Percentiles rank a stretch among this genome's conserved stretches.
Conservation (phyloP, 1,140 invertebrate genomes). For the Scaptomyza pallida region DNA sequence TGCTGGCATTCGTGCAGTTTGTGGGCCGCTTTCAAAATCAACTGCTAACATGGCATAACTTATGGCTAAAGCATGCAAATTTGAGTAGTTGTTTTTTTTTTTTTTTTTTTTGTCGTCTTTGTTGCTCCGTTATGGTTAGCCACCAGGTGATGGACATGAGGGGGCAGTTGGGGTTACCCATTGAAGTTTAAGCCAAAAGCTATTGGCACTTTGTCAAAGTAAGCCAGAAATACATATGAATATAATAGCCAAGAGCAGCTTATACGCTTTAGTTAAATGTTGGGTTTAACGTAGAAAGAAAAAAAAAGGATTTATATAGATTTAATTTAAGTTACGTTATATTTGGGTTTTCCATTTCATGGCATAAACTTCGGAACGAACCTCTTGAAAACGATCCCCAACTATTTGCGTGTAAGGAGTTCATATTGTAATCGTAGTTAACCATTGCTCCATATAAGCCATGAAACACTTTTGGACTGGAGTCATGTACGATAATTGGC, state of each 20-base stretch:
- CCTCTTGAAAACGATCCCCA: not conserved
- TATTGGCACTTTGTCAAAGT: conserved; percentile 77
- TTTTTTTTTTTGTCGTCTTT: conserved; percentile 24
- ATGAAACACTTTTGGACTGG: conserved; percentile 8
- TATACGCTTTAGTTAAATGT: conserved; percentile 19
- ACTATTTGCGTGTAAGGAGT: conserved; percentile 31
- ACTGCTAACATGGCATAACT: conserved; percentile 82
- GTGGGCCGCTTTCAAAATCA: conserved; percentile 62
- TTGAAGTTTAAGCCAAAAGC: conserved; percentile 58
- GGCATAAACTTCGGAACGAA: conserved; percentile 10
- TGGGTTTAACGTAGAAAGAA: no score
- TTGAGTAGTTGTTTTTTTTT: conserved; percentile 30
- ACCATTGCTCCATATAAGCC: conserved; percentile 55
- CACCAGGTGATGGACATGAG: conserved; percentile 20
- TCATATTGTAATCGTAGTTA: conserved; percentile 37
- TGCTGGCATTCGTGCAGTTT: conserved; percentile 19
- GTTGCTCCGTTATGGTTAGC: conserved; percentile 52
- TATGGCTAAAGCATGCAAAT: conserved; percentile 70
- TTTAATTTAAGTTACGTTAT: no score
- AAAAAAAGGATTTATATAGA: no score
- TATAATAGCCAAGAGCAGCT: not conserved
- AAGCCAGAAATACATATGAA: conserved; percentile 23
- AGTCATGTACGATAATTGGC: conserved; percentile 61
- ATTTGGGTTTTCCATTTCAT: no score
- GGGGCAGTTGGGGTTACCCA: conserved; percentile 7